phyloP scores from a whole-genome alignment of 2,888 invertebrate genomes.

The Tethea ocularis region DNA sequence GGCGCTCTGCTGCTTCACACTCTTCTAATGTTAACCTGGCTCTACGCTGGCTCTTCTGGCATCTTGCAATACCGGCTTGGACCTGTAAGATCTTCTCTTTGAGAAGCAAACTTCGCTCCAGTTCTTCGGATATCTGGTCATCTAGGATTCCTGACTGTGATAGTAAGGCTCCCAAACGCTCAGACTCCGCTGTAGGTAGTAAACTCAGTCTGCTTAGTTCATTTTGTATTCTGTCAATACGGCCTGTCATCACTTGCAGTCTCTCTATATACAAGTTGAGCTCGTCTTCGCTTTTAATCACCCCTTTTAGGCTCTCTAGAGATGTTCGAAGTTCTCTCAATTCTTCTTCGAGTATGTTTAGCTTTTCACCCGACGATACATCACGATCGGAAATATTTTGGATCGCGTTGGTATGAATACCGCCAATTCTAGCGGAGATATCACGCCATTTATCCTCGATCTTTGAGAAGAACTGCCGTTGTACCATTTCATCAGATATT shows the following conservation, averaged over 20 bases:
- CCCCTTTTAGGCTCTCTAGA: slow-evolving; percentile 88
- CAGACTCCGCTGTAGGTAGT: slow-evolving; percentile 89
- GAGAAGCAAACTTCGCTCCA: slow-evolving; percentile 89
- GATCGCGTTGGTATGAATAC: slow-evolving; percentile 87
- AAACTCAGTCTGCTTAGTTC: slow-evolving; percentile 90
- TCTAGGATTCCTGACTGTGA: slow-evolving; percentile 88
- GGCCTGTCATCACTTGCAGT: slow-evolving; percentile 89
- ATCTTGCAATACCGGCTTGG: slow-evolving; percentile 87
- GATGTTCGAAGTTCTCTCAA: slow-evolving; percentile 88
- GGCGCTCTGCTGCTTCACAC: slow-evolving; percentile 88
- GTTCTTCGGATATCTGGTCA: slow-evolving; percentile 89
- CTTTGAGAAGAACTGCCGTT: slow-evolving; percentile 90
- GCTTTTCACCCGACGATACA: slow-evolving; percentile 89
- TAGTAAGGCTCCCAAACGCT: slow-evolving; percentile 88
- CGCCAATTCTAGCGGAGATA: slow-evolving; percentile 85
- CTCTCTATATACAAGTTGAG: slow-evolving; percentile 91
- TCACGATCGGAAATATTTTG: slow-evolving; percentile 89
- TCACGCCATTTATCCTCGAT: slow-evolving; percentile 90
- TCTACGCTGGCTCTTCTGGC: slow-evolving; percentile 87
- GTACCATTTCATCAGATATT: slow-evolving; percentile 92
- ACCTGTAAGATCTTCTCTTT: slow-evolving; percentile 89
- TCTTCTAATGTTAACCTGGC: slow-evolving; percentile 87
- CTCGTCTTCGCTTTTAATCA: slow-evolving; percentile 93
- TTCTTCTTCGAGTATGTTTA: slow-evolving; percentile 90
- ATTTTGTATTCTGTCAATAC: slow-evolving; percentile 91